A percentile compares a stretch with the other conserved stretches of the same genome.
Conservation (phyloP, 1,140 invertebrate genomes). For the Polyergus mexicanus region DNA sequence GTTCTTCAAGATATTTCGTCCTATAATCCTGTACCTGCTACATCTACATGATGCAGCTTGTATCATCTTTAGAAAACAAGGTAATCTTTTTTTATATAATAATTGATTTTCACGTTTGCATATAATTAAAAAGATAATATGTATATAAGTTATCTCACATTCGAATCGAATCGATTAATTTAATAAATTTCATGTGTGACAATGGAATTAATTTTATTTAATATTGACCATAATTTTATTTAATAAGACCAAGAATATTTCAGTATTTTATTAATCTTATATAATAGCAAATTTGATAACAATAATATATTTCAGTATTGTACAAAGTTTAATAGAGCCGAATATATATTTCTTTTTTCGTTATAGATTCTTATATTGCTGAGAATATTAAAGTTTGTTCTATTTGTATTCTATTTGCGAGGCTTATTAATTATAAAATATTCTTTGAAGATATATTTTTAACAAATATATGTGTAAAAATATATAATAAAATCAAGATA, state of each 20-base stretch:
- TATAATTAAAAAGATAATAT: too few relatives aligned
- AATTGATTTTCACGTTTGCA: too few relatives aligned
- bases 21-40: not conserved
- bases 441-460: conserved; percentile 4
- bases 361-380: not conserved
- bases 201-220: conserved; percentile 10
- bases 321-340: not conserved
- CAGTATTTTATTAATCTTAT: not conserved
- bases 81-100: not conserved
- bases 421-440: conserved; percentile 4
- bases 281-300: not conserved
- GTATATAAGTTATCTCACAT: too few relatives aligned
- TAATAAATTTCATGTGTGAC: not conserved
- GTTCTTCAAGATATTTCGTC: not conserved
- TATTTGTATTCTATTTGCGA: too few relatives aligned
- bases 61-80: not conserved
- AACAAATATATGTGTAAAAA: conserved; percentile 27
- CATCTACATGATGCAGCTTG: not conserved
- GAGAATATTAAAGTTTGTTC: conserved; percentile 20
- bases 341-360: not conserved
- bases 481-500: conserved; percentile 20
- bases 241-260: conserved; percentile 19
- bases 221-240: not conserved
- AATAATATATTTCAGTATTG: not conserved
- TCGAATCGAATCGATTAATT: not conserved